phyloP scores from a whole-genome alignment of 2,113 vertebrate species.

The Entosphenus tridentatus region DNA sequence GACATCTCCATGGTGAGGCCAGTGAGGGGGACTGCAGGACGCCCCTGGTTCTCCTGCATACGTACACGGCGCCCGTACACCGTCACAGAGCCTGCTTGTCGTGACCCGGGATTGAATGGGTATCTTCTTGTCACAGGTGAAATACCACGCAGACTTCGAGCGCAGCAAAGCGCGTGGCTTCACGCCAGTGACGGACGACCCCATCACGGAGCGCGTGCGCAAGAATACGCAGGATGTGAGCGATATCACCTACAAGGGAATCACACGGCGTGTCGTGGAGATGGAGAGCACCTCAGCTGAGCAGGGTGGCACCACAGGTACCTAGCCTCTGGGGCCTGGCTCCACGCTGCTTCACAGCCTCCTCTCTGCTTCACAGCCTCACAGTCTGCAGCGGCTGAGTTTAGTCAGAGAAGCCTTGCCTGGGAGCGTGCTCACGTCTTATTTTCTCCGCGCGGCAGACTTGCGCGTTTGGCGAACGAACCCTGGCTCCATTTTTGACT shows the following conservation, averaged over 20 bases:
- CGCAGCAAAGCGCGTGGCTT: conserved; percentile 69
- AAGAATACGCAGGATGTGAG: conserved; percentile 90
- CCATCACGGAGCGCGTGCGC: conserved; percentile 69
- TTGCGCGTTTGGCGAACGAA: conserved; percentile 93
- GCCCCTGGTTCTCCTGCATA: too few species aligned
- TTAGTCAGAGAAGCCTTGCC: too few species aligned
- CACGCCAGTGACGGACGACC: conserved; percentile 59
- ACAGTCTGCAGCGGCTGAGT: too few species aligned
- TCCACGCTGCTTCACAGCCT: too few species aligned
- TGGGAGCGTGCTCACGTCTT: neutral
- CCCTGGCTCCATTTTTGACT: conserved; percentile 94
- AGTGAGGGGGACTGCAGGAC: too few species aligned
- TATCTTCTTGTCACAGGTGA: conserved; percentile 31
- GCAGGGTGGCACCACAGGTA: conserved; percentile 62
- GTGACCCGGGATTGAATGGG: too few species aligned
- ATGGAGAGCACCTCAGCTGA: conserved; percentile 64
- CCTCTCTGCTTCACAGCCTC: too few species aligned
- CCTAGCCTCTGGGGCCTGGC: neutral
- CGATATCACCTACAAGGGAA: conserved; percentile 86
- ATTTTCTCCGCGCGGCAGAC: conserved; percentile 23
- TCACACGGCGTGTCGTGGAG: conserved; percentile 73
- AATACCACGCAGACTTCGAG: conserved; percentile 90
- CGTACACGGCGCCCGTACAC: too few species aligned
- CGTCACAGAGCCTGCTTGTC: too few species aligned
- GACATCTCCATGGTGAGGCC: conserved; percentile 64